Percentiles rank a stretch among this genome's conserved stretches.
Conservation (phyloP, 1,140 invertebrate genomes). For the Drosophila mayri region DNA sequence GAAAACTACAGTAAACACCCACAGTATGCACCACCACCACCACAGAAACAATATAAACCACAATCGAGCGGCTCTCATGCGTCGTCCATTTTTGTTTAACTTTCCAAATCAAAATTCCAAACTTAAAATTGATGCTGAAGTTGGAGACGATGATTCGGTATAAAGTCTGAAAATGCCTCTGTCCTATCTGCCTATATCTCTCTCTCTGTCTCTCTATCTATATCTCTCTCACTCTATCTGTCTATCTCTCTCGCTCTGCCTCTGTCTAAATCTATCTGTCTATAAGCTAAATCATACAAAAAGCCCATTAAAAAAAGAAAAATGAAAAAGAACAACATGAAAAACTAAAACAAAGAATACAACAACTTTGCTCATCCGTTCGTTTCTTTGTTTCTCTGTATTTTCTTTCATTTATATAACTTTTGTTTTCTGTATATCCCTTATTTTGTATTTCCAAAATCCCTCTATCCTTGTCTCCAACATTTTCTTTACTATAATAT, state of each 20-base stretch:
- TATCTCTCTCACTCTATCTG: conserved; percentile 20
- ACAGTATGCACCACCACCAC: conserved; percentile 23
- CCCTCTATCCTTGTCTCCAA: neutral
- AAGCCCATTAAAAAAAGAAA: conserved; percentile 57
- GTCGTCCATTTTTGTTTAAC: conserved; percentile 56
- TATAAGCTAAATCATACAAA: conserved; percentile 64
- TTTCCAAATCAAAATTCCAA: conserved; percentile 58
- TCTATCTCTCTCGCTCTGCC: conserved; percentile 33
- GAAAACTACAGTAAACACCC: conserved; percentile 3
- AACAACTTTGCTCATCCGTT: conserved; percentile 75
- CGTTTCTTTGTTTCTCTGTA: conserved; percentile 66
- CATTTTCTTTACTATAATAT: neutral
- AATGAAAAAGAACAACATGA: conserved; percentile 55
- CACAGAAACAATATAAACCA: conserved; percentile 19
- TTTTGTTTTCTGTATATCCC: neutral
- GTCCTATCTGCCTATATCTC: conserved; percentile 47
- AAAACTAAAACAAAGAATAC: conserved; percentile 58
- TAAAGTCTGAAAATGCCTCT: conserved; percentile 40
- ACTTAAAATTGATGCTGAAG: conserved; percentile 33
- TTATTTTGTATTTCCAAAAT: neutral
- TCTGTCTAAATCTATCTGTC: conserved; percentile 51
- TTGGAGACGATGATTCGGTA: conserved; percentile 58
- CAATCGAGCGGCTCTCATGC: conserved; percentile 61
- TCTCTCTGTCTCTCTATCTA: conserved; percentile 10
- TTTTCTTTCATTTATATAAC: conserved; percentile 50